Percentiles rank a stretch among this genome's conserved stretches.
Evolutionary conservation across 1,140 invertebrate genomes (phyloP).

Genomic region (Drosophila erecta): DNA sequence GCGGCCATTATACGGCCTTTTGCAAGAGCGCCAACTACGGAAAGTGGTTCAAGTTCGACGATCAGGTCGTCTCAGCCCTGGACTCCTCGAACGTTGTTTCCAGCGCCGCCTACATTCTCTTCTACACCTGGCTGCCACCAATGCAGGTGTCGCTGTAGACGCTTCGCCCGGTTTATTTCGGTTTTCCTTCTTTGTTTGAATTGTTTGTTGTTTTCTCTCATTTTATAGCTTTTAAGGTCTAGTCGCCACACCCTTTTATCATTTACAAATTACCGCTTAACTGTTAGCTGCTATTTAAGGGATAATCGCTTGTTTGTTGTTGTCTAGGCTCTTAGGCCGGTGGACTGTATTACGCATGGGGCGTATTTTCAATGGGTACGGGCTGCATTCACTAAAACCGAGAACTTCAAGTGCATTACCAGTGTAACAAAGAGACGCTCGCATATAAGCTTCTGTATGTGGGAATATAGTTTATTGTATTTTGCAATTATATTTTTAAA

Average conservation of each 20-base stretch:
- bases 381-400: conserved; percentile 13
- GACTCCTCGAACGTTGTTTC: conserved; percentile 89
- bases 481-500: conserved; percentile 74
- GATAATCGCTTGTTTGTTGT: conserved; percentile 57
- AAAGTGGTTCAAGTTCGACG: conserved; percentile 96
- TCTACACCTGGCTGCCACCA: conserved; percentile 87
- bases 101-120: conserved; percentile 91
- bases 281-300: conserved; percentile 48
- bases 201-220: conserved; percentile 22
- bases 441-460: conserved; percentile 6
- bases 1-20: conserved; percentile 94
- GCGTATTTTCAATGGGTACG: conserved; percentile 23
- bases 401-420: conserved; percentile 66
- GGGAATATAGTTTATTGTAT: conserved; percentile 59
- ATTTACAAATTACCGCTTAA: conserved; percentile 42
- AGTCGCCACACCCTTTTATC: conserved; percentile 45
- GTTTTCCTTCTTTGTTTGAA: conserved; percentile 6
- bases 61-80: conserved; percentile 92
- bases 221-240: conserved; percentile 45
- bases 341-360: conserved; percentile 18
- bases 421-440: conserved; percentile 13
- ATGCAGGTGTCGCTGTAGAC: conserved; percentile 33
- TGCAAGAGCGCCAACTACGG: conserved; percentile 86
- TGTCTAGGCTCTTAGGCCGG: conserved; percentile 27
- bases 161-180: conserved; percentile 1